These are phyloP conservation scores for Standfussiana lucernea DNA, from an alignment of 2,888 invertebrate genomes.

Conservation along the genomic window DNA sequence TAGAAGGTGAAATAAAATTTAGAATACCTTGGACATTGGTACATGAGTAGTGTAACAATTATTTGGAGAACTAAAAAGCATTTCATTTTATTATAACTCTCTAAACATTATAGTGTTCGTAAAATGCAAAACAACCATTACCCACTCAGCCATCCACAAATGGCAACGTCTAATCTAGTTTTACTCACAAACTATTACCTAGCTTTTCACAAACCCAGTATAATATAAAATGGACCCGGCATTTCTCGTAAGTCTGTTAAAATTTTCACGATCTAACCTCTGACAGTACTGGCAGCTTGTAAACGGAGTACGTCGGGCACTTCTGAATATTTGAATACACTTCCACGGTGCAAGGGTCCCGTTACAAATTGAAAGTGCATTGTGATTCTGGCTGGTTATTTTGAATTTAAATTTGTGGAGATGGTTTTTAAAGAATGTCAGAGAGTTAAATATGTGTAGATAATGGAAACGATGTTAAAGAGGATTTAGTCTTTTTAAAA, in stretches of 20 bases:
- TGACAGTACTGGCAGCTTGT: conserved; percentile 20
- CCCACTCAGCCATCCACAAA: not conserved
- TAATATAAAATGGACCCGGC: conserved; percentile 17
- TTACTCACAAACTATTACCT: conserved; percentile 10
- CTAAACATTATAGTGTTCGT: no score
- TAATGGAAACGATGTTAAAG: not conserved
- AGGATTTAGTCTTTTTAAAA: not conserved
- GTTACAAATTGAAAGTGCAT: conserved; percentile 58
- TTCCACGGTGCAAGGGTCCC: conserved; percentile 17
- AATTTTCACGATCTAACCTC: conserved; percentile 42
- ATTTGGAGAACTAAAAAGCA: no score
- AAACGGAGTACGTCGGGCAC: conserved; percentile 28
- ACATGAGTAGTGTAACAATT: no score
- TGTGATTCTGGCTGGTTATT: conserved; percentile 20
- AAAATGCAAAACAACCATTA: not conserved
- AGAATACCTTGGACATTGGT: no score
- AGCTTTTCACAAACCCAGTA: conserved; percentile 7
- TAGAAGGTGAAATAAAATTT: no score
- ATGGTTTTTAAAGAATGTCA: not conserved
- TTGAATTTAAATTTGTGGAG: conserved; percentile 15
- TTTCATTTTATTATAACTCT: no score
- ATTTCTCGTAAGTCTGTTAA: conserved; percentile 39
- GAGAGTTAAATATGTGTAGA: not conserved
- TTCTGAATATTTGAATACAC: conserved; percentile 50
- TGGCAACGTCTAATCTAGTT: not conserved